Base-by-base conservation (phyloP, 2,797 vertebrate species). In the Pseudochirops cupreus region DNA sequence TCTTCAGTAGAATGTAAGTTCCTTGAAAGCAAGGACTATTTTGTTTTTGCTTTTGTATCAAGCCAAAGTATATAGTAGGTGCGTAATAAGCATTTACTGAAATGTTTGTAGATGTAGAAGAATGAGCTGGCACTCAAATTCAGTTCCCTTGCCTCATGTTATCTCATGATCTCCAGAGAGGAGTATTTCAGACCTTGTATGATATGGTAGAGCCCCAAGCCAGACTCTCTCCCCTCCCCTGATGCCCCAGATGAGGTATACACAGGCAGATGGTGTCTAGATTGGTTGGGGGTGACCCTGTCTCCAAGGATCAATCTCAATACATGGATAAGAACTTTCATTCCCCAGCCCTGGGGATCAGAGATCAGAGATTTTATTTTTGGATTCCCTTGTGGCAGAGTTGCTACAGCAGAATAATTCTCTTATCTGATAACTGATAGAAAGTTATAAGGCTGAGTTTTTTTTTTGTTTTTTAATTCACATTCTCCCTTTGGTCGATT, bases 371-470 rank as follows among this genome's bases (percentile, higher is more conserved):
- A 56, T 93, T 96, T 92, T 82, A n/a, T 58, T 90, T 58, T 93
- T 92, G 90, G 92, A 92, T 46, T 62, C 21, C 7, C 57, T 26
- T 62, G 16, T 50, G 13, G 62, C 14, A 39, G 91, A 93, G 26
- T 28, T 13, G 50, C 39, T 87, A 26, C 91, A 13, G 39, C 50
- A 14, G 29, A 82, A 54, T 91, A 94, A 95, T 54, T 82, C 94
- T 92, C 93, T 95, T 92, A 91, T 96, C 94, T 54, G 94, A 97
- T 26, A 92, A 89, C 52, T 28, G 92, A 54, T 56, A 39, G 55
- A 31, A 57, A 95, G 82, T 91, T 82, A 54, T 94, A 91, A 95
- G 58, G 91, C 57, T 90, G 55, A 92, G 58, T 90, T 96, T 93
- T 62, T 33, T 56, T 57, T 57, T 28, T n/a, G n/a, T n/a, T 46